These are phyloP conservation scores for Mactra quadrangularis DNA, from an alignment of 1,140 invertebrate genomes.

Conservation along the genomic window DNA sequence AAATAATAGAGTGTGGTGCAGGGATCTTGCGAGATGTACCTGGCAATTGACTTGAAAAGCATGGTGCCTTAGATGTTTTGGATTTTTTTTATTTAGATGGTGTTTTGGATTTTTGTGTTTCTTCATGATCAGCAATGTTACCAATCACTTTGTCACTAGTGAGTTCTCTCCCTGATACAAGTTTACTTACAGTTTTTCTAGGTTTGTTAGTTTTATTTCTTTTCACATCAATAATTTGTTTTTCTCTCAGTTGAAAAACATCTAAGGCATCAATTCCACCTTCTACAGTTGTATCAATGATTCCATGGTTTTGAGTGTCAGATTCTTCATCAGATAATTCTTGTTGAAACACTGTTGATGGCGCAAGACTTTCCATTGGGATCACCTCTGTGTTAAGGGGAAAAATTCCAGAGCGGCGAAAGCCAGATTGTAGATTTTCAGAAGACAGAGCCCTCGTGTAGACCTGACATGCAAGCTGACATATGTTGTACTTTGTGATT, in stretches of 20 bases:
- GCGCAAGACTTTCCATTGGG: not conserved
- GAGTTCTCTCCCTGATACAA: conserved; percentile 4
- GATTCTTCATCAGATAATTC: not conserved
- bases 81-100: not conserved
- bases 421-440: conserved; percentile 21
- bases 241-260: not conserved
- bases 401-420: conserved; percentile 22
- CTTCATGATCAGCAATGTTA: not conserved
- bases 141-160: not conserved
- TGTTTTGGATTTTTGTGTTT: not conserved
- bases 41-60: too few relatives aligned
- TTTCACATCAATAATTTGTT: too few relatives aligned
- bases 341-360: not conserved
- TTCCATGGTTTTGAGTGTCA: not conserved
- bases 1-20: too few relatives aligned
- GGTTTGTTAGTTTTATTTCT: too few relatives aligned
- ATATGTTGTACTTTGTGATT: conserved; percentile 37
- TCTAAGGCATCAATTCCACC: not conserved
- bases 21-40: too few relatives aligned
- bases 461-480: conserved; percentile 13
- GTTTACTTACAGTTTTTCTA: not conserved
- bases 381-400: conserved; percentile 15
- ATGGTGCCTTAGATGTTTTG: not conserved
- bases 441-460: conserved; percentile 23
- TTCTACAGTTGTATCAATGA: not conserved